These are phyloP conservation scores for Neria commutata DNA, from an alignment of 2,888 invertebrate genomes.

Conservation along the genomic window DNA sequence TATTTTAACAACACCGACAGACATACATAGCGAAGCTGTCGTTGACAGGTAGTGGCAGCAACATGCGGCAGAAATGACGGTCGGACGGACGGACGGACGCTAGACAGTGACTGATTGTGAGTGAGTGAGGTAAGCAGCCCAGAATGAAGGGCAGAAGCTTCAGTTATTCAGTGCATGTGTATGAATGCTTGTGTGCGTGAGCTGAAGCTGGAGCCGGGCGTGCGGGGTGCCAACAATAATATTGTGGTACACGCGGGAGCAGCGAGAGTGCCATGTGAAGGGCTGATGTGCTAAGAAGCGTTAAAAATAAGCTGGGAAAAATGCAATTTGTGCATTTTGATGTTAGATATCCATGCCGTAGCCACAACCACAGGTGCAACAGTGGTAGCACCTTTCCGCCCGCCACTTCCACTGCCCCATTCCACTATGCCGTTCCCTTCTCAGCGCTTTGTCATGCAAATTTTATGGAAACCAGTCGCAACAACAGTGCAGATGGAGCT, in stretches of 20 bases:
- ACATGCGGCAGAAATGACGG: too few relatives aligned
- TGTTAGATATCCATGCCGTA: too few relatives aligned
- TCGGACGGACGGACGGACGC: too few relatives aligned
- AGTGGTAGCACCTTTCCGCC: neutral
- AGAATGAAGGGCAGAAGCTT: too few relatives aligned
- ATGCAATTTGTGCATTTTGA: slow-evolving; percentile 13
- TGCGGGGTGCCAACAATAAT: neutral
- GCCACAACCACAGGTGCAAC: neutral
- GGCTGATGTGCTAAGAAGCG: too few relatives aligned
- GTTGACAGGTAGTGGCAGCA: slow-evolving; percentile 16
- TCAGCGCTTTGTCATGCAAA: slow-evolving; percentile 1
- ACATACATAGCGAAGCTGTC: slow-evolving; percentile 5
- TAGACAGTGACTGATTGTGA: too few relatives aligned
- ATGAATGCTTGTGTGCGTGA: too few relatives aligned
- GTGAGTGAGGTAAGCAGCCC: too few relatives aligned
- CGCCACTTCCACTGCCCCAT: neutral
- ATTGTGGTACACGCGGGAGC: neutral
- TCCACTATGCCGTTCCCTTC: neutral
- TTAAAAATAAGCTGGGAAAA: neutral
- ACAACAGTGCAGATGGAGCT: too few relatives aligned
- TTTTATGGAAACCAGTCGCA: slow-evolving; percentile 10
- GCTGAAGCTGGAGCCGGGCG: neutral
- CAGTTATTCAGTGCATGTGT: too few relatives aligned
- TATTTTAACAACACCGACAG: slow-evolving; percentile 33
- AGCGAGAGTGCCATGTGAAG: too few relatives aligned